Conservation (phyloP, 2,113 vertebrate species). For the Rattus rattus region DNA sequence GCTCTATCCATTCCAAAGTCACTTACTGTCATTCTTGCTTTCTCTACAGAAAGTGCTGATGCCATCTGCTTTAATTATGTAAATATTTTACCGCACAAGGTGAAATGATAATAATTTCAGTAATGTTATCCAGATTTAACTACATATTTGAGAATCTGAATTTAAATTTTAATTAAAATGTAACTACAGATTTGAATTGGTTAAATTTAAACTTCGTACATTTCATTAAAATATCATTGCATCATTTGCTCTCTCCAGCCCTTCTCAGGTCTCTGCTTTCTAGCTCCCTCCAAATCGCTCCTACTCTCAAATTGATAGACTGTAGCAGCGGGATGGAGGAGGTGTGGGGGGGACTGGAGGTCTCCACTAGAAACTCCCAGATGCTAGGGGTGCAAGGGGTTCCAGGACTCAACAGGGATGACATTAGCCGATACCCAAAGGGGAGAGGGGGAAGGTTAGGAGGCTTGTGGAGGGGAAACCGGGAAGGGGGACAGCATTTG, state of each 20-base stretch:
- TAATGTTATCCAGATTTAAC: constrained; percentile 2
- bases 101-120: not conserved
- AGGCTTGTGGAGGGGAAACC: too few relatives aligned
- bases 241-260: not conserved
- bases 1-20: not conserved
- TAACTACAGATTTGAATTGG: not conserved
- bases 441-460: too few relatives aligned
- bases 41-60: not conserved
- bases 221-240: not conserved
- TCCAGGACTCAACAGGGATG: too few relatives aligned
- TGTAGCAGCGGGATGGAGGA: too few relatives aligned
- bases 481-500: too few relatives aligned
- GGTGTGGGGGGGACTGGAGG: too few relatives aligned
- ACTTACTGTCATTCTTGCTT: not conserved
- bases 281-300: not conserved
- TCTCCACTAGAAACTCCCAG: too few relatives aligned
- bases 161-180: not conserved
- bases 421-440: too few relatives aligned
- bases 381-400: too few relatives aligned
- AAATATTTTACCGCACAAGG: not conserved
- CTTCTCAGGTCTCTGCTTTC: not conserved
- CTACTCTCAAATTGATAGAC: not conserved
- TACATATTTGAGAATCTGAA: not conserved
- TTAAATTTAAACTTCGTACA: not conserved
- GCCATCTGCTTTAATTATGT: not conserved